These are phyloP conservation scores for Sphaeramia orbicularis DNA, from an alignment of 2,797 vertebrate genomes.

Conservation along the genomic window DNA sequence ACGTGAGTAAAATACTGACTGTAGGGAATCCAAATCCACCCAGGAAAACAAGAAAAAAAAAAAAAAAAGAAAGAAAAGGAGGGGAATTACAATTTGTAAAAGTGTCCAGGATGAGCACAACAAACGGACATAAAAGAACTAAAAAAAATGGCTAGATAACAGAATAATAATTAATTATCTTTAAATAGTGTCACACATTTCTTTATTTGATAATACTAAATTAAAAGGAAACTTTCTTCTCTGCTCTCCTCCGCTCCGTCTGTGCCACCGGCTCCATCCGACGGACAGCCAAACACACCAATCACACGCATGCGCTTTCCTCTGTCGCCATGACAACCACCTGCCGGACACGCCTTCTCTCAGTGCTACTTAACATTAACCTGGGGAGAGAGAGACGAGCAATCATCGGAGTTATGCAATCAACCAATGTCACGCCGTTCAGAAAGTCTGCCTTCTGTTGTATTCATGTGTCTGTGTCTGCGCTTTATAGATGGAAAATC, in stretches of 20 bases:
- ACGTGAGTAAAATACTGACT: constrained; percentile 76
- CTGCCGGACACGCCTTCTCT: constrained; percentile 82
- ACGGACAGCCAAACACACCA: constrained; percentile 81
- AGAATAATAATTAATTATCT: constrained; percentile 88
- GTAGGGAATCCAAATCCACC: constrained; percentile 73
- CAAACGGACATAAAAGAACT: constrained; percentile 85
- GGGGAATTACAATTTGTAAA: constrained; percentile 60
- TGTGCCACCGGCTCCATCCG: constrained; percentile 67
- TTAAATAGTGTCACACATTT: constrained; percentile 92
- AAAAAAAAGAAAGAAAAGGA: constrained; percentile 58
- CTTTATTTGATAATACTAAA: constrained; percentile 91
- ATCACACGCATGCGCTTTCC: constrained; percentile 82
- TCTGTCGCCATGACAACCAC: constrained; percentile 78
- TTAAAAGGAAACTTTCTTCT: constrained; percentile 86
- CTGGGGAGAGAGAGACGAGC: constrained; percentile 70
- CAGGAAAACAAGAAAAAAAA: constrained; percentile 72
- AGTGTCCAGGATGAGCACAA: constrained; percentile 85
- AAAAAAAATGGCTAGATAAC: constrained; percentile 87
- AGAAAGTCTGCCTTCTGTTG: neutral
- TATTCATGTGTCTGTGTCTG: too few relatives aligned
- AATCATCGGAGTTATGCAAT: neutral
- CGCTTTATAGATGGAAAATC: too few relatives aligned
- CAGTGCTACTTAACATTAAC: constrained; percentile 83
- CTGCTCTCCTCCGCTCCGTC: constrained; percentile 68
- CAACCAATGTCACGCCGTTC: neutral